Conservation (phyloP, 2,113 vertebrate species). For the Grantiella picta region DNA sequence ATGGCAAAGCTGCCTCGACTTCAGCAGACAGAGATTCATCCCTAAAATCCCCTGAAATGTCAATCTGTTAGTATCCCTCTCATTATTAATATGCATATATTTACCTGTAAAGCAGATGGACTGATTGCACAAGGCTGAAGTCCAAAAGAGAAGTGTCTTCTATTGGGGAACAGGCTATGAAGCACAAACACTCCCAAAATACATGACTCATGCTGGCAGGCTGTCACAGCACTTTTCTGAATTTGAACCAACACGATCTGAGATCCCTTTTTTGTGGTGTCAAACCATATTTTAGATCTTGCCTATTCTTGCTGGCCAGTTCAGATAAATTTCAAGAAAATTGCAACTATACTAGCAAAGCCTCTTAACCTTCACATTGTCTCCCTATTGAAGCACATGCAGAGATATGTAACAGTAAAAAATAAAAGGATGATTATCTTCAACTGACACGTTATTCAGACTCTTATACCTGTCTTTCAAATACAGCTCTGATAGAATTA, state of each 20-base stretch:
- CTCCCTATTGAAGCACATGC: not conserved
- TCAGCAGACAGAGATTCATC: not conserved
- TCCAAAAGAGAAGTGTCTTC: not conserved
- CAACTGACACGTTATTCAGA: not conserved
- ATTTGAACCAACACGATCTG: not conserved
- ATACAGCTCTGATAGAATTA: not conserved
- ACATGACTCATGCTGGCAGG: not conserved
- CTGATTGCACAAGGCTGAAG: not conserved
- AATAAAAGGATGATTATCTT: not conserved
- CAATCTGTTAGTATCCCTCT: not conserved
- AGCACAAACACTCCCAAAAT: not conserved
- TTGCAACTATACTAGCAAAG: not conserved
- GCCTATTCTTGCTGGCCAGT: not conserved
- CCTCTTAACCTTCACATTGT: fast-evolving
- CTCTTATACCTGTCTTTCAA: not conserved
- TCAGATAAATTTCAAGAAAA: not conserved
- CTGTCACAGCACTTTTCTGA: not conserved
- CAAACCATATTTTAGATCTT: not conserved
- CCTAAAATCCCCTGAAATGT: not conserved
- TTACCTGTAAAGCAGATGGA: not conserved
- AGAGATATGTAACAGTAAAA: not conserved
- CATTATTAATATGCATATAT: not conserved
- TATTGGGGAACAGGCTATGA: not conserved
- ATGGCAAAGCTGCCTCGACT: not conserved
- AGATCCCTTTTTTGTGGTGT: not conserved